phyloP scores from a whole-genome alignment of 2,113 vertebrate species.

The Catharus fuscescens region DNA sequence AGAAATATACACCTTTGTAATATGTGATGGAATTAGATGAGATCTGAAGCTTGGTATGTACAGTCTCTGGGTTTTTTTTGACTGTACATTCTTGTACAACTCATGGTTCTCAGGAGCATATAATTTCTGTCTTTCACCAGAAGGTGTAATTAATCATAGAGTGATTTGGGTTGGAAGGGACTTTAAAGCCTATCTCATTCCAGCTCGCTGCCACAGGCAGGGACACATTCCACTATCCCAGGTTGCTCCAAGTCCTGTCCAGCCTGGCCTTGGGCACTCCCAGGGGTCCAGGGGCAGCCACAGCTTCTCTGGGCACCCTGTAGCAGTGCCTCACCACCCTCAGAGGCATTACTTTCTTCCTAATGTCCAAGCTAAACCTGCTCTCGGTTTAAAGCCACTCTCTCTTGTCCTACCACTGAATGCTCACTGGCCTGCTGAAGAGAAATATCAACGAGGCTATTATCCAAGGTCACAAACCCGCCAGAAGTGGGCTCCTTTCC shows the following conservation, averaged over 20 bases:
- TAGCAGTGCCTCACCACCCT: not conserved
- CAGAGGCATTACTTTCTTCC: not conserved
- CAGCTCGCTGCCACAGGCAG: not conserved
- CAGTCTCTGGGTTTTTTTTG: not conserved
- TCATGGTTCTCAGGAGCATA: not conserved
- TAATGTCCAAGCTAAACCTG: not conserved
- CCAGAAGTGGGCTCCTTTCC: not conserved
- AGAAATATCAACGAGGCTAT: not conserved
- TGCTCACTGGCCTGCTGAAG: not conserved
- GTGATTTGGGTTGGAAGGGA: not conserved
- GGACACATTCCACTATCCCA: not conserved
- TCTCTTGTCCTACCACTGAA: not conserved
- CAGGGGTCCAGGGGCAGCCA: not conserved
- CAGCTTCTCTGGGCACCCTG: not conserved
- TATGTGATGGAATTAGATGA: not conserved
- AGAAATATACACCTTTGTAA: not conserved
- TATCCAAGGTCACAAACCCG: not conserved
- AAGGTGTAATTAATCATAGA: not conserved
- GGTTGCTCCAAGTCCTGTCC: not conserved
- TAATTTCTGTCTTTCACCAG: not conserved
- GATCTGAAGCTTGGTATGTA: not conserved
- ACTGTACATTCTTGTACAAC: not conserved
- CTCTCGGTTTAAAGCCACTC: not conserved
- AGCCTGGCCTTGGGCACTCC: not conserved
- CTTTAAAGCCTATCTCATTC: not conserved